Conservation (phyloP, 2,113 vertebrate genomes). For the Bufo gargarizans region DNA sequence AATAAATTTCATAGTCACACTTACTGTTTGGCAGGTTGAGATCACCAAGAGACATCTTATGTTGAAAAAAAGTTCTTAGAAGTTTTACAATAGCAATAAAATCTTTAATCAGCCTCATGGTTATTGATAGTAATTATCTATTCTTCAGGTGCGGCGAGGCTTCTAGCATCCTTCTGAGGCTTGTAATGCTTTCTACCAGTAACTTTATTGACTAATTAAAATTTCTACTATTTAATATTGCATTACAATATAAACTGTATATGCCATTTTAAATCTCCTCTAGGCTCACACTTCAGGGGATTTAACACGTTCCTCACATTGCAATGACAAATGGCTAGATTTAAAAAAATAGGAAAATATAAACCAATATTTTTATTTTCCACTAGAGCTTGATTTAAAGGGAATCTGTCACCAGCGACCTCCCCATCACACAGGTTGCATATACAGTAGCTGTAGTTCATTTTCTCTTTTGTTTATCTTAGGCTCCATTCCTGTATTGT, state of each 20-base stretch:
- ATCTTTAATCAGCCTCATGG: conserved; percentile 45
- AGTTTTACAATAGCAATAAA: conserved; percentile 51
- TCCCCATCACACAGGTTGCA: too few relatives aligned
- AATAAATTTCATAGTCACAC: conserved; percentile 35
- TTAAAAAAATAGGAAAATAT: background rate
- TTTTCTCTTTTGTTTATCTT: too few relatives aligned
- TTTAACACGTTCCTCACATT: background rate
- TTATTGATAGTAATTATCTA: conserved; percentile 54
- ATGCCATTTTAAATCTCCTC: conserved; percentile 19
- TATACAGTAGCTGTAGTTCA: too few relatives aligned
- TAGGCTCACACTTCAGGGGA: background rate
- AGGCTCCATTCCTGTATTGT: too few relatives aligned
- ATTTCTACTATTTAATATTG: conserved; percentile 51
- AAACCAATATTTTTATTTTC: background rate
- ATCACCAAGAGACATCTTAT: conserved; percentile 33
- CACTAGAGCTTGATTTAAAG: background rate
- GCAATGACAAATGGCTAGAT: background rate
- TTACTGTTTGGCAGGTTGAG: conserved; percentile 10
- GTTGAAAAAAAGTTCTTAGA: conserved; percentile 38
- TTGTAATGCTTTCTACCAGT: conserved; percentile 34
- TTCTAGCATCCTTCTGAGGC: conserved; percentile 38
- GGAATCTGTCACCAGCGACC: background rate
- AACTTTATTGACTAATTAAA: conserved; percentile 53
- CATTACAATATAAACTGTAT: conserved; percentile 28
- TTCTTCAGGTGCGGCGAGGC: conserved; percentile 36